These are phyloP conservation scores for Hypanus sabinus DNA, from an alignment of 2,113 vertebrate species.

Conservation along the genomic window DNA sequence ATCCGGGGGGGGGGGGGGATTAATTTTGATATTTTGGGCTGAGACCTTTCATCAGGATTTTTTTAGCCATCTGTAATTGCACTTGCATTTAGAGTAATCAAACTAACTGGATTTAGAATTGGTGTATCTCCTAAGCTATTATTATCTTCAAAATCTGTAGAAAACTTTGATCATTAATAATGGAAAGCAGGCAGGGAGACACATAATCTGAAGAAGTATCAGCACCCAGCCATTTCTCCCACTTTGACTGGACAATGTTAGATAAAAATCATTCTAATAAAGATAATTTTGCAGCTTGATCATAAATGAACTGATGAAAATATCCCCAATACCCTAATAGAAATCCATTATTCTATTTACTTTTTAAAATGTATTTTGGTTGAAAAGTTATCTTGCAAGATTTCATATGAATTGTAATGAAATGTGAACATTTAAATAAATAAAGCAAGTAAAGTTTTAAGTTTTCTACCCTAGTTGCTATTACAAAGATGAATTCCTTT, in stretches of 20 bases:
- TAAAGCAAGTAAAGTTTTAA: background rate
- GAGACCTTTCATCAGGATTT: too few relatives aligned
- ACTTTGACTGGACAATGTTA: background rate
- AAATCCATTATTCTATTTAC: background rate
- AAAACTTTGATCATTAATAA: background rate
- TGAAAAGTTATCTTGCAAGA: background rate
- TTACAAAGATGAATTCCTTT: conserved; percentile 47
- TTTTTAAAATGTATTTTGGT: background rate
- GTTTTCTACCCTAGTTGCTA: background rate
- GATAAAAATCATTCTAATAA: background rate
- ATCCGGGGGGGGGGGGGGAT: too few relatives aligned
- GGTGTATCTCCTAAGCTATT: background rate
- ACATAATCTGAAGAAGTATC: background rate
- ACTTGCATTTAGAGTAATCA: background rate
- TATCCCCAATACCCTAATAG: background rate
- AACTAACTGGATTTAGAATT: background rate
- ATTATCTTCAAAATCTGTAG: background rate
- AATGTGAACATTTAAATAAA: background rate
- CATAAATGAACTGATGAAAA: background rate
- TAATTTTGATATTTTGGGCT: too few relatives aligned
- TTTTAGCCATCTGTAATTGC: background rate
- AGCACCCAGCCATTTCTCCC: background rate
- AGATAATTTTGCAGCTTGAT: background rate
- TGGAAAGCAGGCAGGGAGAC: background rate
- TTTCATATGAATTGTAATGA: background rate